These are phyloP conservation scores for Brachymystax lenok DNA, from an alignment of 2,797 vertebrate genomes.

Conservation along the genomic window DNA sequence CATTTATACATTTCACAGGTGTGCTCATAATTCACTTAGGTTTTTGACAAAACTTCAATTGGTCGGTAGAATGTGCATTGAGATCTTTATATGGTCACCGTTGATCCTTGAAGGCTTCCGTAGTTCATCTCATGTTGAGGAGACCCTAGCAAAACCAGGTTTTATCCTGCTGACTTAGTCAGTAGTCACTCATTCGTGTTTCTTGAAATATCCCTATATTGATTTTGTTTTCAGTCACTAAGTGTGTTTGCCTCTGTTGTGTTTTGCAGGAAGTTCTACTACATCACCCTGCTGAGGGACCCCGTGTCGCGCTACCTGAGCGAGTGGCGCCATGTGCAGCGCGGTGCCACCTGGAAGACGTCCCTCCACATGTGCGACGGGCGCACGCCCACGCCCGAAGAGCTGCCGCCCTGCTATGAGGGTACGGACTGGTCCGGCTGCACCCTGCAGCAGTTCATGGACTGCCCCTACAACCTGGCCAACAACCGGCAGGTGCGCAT, in stretches of 20 bases:
- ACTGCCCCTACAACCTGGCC: constrained; percentile 95
- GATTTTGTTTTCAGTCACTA: not conserved
- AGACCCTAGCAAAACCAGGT: too few species aligned
- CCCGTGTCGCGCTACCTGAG: constrained; percentile 97
- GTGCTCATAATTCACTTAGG: too few species aligned
- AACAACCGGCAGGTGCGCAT: constrained; percentile 95
- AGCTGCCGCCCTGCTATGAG: constrained; percentile 95
- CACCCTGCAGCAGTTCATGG: constrained; percentile 98
- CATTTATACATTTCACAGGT: not conserved
- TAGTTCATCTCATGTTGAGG: too few species aligned
- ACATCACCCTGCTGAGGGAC: constrained; percentile 95
- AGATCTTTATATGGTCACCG: too few species aligned
- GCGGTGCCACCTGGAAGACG: constrained; percentile 97
- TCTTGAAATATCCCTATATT: too few species aligned
- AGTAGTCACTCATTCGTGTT: not conserved
- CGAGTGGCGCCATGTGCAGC: constrained; percentile 96
- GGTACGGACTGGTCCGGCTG: constrained; percentile 97
- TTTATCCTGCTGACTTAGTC: too few species aligned
- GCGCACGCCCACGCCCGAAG: constrained; percentile 92
- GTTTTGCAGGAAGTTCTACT: constrained; percentile 92
- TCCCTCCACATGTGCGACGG: constrained; percentile 98
- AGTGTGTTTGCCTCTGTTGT: not conserved
- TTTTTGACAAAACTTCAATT: too few species aligned
- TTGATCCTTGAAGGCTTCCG: too few species aligned
- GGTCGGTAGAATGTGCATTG: too few species aligned